Evolutionary conservation across 2,888 invertebrate species (phyloP).

Genomic region (Cataglyphis albicans): DNA sequence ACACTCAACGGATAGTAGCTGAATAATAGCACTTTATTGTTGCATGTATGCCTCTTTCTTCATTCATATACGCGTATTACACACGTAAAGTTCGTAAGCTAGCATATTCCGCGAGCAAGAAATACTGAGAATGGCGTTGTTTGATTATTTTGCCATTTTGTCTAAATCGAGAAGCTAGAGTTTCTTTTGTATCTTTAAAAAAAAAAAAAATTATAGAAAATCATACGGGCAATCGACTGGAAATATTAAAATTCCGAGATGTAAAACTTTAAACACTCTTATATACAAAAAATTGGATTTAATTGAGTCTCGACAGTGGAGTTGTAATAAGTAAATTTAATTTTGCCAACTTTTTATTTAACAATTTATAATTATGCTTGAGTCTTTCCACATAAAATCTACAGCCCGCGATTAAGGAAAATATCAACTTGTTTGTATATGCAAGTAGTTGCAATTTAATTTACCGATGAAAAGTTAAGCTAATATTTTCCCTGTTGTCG

Average conservation of each 20-base stretch:
- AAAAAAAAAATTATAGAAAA: not conserved
- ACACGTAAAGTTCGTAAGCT: conserved; percentile 2
- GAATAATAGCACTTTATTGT: conserved; percentile 82
- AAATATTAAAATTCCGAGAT: not conserved
- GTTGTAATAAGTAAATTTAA: not conserved
- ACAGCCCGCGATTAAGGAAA: not conserved
- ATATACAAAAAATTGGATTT: not conserved
- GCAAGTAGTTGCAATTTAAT: conserved; percentile 18
- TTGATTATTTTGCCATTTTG: conserved; percentile 8
- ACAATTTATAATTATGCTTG: not conserved
- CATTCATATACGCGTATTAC: conserved; percentile 53
- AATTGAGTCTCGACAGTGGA: not conserved
- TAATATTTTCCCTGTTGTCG: conserved; percentile 30
- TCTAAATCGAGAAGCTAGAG: not conserved
- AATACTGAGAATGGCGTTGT: not conserved
- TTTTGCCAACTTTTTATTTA: not conserved
- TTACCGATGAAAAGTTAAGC: conserved; percentile 36
- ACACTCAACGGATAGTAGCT: conserved; percentile 72
- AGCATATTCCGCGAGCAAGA: not conserved
- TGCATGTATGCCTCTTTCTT: conserved; percentile 66
- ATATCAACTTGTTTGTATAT: conserved; percentile 7
- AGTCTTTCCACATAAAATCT: not conserved
- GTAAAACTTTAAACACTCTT: not conserved
- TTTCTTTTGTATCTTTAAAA: not conserved
- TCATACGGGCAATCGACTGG: not conserved